Evolutionary conservation across 2,888 invertebrate genomes (phyloP).

Genomic region (Pandemis cinnamomeana): DNA sequence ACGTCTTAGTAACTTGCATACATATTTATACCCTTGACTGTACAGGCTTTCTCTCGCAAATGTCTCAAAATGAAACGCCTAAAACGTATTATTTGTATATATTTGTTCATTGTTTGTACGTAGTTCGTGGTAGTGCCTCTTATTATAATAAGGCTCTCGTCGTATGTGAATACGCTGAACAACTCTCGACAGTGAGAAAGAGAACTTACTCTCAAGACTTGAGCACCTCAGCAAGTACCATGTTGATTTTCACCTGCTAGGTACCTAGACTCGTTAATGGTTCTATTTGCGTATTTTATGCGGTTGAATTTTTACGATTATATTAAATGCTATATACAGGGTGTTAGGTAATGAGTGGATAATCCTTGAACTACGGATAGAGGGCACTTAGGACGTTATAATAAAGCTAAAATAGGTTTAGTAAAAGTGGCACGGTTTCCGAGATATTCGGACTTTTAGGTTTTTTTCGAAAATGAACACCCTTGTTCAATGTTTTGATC

Average conservation of each 20-base stretch:
- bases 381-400: too few relatives aligned
- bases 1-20: too few relatives aligned
- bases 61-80: not conserved
- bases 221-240: constrained; percentile 13
- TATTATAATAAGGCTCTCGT: constrained; percentile 37
- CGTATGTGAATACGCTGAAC: constrained; percentile 30
- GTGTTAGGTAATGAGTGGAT: too few relatives aligned
- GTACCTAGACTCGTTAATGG: constrained; percentile 9
- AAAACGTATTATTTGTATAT: constrained; percentile 9
- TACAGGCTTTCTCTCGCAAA: not conserved
- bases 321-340: not conserved
- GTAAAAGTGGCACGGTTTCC: too few relatives aligned
- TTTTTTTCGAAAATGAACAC: too few relatives aligned
- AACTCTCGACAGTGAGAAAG: constrained; percentile 20
- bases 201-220: constrained; percentile 18
- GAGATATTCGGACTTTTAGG: too few relatives aligned
- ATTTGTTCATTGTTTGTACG: not conserved
- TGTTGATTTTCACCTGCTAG: constrained; percentile 20
- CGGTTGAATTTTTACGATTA: constrained; percentile 27
- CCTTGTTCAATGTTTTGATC: too few relatives aligned
- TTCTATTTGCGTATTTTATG: constrained; percentile 25
- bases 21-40: too few relatives aligned
- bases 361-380: too few relatives aligned
- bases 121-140: constrained; percentile 20
- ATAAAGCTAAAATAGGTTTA: too few relatives aligned